Percentiles rank a stretch among this genome's conserved stretches.
Evolutionary conservation across 2,113 vertebrate genomes (phyloP).

Genomic region (Erythrocercus mccallii): DNA sequence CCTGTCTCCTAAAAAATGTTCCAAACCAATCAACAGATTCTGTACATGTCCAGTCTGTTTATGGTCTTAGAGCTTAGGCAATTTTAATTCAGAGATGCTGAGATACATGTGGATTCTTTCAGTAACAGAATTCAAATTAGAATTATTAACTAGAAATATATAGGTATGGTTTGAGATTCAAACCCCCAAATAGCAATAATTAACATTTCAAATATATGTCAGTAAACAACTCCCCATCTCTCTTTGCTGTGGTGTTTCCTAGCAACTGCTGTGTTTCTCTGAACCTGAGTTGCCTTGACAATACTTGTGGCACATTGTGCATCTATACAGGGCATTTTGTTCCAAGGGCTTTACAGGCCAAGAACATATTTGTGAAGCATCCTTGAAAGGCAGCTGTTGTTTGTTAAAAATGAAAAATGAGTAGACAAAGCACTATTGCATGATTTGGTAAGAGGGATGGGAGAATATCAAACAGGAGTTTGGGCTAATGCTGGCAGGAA

Average conservation of each 20-base stretch:
- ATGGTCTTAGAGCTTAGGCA: not conserved
- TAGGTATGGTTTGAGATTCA: not conserved
- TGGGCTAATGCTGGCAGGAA: not conserved
- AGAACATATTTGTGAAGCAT: not conserved
- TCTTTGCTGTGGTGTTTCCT: slow-evolving; percentile 20
- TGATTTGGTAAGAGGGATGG: not conserved
- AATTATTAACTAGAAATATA: not conserved
- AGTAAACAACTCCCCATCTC: not conserved
- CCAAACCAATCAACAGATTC: not conserved
- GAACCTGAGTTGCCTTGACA: slow-evolving; percentile 28
- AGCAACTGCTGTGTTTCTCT: slow-evolving; percentile 39
- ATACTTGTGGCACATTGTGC: not conserved
- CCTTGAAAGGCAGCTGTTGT: not conserved
- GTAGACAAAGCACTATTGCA: not conserved
- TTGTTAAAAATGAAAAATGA: not conserved
- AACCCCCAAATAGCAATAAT: not conserved
- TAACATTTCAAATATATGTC: not conserved
- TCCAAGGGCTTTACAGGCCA: not conserved
- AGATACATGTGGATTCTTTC: not conserved
- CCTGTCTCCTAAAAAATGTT: not conserved
- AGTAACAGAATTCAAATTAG: not conserved
- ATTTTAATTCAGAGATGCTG: not conserved
- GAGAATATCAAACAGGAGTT: not conserved
- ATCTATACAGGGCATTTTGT: not conserved
- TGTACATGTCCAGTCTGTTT: not conserved